Evolutionary conservation across 2,888 invertebrate species (phyloP).

Genomic region (Celastrina argiolus): DNA sequence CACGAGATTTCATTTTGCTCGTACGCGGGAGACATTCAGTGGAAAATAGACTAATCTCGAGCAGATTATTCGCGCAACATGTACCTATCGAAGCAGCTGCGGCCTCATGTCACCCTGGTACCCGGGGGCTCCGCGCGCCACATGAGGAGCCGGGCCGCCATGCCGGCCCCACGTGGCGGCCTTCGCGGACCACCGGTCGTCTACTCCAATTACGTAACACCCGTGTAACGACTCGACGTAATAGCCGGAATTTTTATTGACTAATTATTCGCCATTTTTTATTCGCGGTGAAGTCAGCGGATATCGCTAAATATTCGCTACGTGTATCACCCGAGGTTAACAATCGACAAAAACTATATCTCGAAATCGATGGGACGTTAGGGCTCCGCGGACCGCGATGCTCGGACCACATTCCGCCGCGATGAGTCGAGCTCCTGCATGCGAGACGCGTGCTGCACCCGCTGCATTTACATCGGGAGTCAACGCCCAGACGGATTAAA

Average conservation of each 20-base stretch:
- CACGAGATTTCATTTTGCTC: too few species aligned
- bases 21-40: too few species aligned
- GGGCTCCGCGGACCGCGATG: neutral
- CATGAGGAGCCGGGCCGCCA: constrained; percentile 32
- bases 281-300: constrained; percentile 75
- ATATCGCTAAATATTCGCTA: constrained; percentile 77
- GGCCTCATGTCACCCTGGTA: neutral
- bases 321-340: constrained; percentile 75
- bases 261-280: constrained; percentile 76
- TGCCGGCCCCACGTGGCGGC: constrained; percentile 59
- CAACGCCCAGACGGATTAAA: constrained; percentile 76
- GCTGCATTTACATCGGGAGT: constrained; percentile 57
- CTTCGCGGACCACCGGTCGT: constrained; percentile 67
- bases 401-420: constrained; percentile 59
- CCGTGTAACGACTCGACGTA: constrained; percentile 70
- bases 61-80: too few species aligned
- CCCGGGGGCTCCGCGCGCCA: constrained; percentile 12
- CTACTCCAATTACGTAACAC: constrained; percentile 77
- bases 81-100: neutral
- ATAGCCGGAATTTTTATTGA: constrained; percentile 77
- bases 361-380: neutral
- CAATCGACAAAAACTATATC: constrained; percentile 60
- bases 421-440: constrained; percentile 56
- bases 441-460: constrained; percentile 48
- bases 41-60: too few species aligned